Conservation (phyloP, 2,888 invertebrate species). For the Rhopalosiphum nymphaeae region DNA sequence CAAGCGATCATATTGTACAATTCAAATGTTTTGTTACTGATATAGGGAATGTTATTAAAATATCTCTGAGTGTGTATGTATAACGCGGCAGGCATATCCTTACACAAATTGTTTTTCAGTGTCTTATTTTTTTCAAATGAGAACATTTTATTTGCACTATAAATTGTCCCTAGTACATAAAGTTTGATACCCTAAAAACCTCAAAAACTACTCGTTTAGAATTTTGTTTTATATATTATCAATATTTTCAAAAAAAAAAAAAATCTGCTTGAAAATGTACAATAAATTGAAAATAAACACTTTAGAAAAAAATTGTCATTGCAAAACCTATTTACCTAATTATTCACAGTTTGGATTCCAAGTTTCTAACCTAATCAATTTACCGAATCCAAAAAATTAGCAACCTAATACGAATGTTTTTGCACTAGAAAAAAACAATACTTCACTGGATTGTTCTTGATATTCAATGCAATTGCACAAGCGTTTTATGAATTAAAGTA, state of each 20-base stretch:
- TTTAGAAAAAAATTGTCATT: background rate
- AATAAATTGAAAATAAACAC: too few relatives aligned
- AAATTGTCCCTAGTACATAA: background rate
- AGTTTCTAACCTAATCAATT: background rate
- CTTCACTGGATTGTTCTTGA: background rate
- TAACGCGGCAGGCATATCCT: background rate
- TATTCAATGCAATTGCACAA: background rate
- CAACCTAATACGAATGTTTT: background rate
- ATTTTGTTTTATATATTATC: too few relatives aligned
- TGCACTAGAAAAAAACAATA: background rate
- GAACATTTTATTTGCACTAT: background rate
- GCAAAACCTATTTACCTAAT: background rate
- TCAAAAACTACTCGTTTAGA: background rate
- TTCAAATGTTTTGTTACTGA: background rate
- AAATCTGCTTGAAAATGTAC: background rate
- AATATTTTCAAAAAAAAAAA: background rate
- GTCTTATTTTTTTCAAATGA: background rate
- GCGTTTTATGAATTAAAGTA: background rate
- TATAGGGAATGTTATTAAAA: background rate
- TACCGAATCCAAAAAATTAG: background rate
- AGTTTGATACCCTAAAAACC: background rate
- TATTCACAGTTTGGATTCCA: background rate
- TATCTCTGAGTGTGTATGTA: background rate
- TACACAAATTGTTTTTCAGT: background rate
- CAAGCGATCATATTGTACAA: background rate